Conservation (phyloP, 2,888 invertebrate genomes). For the Yponomeuta evonymella region DNA sequence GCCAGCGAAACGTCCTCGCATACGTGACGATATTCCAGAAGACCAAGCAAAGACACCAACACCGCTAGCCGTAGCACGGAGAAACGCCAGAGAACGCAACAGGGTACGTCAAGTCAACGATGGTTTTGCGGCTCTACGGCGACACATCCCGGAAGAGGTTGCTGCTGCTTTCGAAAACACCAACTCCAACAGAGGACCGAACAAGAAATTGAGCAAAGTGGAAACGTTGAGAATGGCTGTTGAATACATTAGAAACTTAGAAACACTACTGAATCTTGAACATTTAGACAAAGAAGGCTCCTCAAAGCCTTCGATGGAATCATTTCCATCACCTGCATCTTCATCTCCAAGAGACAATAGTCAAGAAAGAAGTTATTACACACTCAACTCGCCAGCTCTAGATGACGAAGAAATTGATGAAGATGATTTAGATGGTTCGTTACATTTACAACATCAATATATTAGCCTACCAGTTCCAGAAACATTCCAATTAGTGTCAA, state of each 20-base stretch:
- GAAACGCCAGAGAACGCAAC: slow-evolving; percentile 95
- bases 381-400: slow-evolving; percentile 59
- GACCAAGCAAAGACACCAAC: slow-evolving; percentile 76
- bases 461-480: slow-evolving; percentile 77
- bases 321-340: slow-evolving; percentile 70
- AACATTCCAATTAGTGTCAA: slow-evolving; percentile 78
- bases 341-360: slow-evolving; percentile 71
- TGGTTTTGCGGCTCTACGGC: slow-evolving; percentile 90
- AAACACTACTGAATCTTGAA: slow-evolving; percentile 83
- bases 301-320: slow-evolving; percentile 58
- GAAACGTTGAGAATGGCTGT: slow-evolving; percentile 94
- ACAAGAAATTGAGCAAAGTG: slow-evolving; percentile 90
- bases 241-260: slow-evolving; percentile 90
- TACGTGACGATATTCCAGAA: slow-evolving; percentile 62
- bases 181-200: slow-evolving; percentile 79
- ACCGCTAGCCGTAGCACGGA: slow-evolving; percentile 88
- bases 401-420: slow-evolving; percentile 67
- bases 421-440: slow-evolving; percentile 60
- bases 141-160: slow-evolving; percentile 90
- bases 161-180: slow-evolving; percentile 81
- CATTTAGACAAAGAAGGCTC: slow-evolving; percentile 73
- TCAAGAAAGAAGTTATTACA: slow-evolving; percentile 68
- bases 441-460: slow-evolving; percentile 75
- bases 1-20: slow-evolving; percentile 50
- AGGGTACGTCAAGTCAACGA: slow-evolving; percentile 95